phyloP scores from a whole-genome alignment of 2,888 invertebrate species.

The Ornithoptera alexandrae region DNA sequence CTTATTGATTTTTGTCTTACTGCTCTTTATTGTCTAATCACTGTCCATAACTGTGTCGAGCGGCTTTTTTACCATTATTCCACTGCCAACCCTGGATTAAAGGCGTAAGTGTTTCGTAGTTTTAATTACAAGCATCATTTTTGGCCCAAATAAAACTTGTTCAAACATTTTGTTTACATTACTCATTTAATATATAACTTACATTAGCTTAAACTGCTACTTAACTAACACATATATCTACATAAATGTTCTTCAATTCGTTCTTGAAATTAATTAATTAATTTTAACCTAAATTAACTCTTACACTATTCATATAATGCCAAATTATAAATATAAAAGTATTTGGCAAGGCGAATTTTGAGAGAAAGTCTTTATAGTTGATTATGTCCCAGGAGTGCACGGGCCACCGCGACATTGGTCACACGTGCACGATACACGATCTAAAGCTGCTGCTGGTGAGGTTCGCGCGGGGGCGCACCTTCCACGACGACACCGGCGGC shows the following conservation, averaged over 20 bases:
- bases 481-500: constrained; percentile 98
- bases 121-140: background rate
- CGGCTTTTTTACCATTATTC: background rate
- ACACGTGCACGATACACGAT: constrained; percentile 93
- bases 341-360: background rate
- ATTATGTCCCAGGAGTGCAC: constrained; percentile 79
- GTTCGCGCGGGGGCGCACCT: constrained; percentile 96
- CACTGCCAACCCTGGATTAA: background rate
- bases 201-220: background rate
- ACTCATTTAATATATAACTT: background rate
- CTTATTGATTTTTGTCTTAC: background rate
- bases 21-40: constrained; percentile 1
- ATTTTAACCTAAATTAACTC: background rate
- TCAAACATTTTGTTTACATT: background rate
- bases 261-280: background rate
- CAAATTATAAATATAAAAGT: background rate
- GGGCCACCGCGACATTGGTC: constrained; percentile 87
- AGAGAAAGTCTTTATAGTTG: constrained; percentile 3
- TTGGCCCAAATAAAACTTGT: background rate
- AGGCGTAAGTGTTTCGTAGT: constrained; percentile 1
- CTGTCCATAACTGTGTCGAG: background rate
- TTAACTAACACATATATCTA: background rate
- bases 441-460: constrained; percentile 92
- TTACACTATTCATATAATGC: background rate
- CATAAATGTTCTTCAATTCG: background rate